These are phyloP conservation scores for Gadopsis bispinosus DNA, from an alignment of 2,797 vertebrate genomes.

Conservation along the genomic window DNA sequence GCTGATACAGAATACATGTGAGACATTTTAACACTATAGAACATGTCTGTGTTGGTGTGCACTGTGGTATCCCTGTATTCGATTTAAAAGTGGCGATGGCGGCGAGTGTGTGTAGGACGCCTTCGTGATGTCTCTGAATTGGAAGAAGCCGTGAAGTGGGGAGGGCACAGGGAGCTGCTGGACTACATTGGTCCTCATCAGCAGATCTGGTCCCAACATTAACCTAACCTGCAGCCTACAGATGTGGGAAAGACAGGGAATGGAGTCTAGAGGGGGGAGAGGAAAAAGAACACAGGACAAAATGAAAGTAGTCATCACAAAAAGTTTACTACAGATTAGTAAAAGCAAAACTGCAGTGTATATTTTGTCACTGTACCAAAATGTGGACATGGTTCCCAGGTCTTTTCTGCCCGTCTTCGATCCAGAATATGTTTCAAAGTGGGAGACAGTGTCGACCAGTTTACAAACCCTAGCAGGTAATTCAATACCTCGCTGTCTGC, in stretches of 20 bases:
- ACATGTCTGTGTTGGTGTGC: slow-evolving; percentile 59
- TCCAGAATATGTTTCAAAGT: slow-evolving; percentile 71
- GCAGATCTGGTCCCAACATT: slow-evolving; percentile 66
- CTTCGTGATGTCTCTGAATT: slow-evolving; percentile 73
- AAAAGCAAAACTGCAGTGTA: neutral
- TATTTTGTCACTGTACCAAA: slow-evolving; percentile 68
- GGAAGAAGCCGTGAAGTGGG: slow-evolving; percentile 74
- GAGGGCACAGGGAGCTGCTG: slow-evolving; percentile 77
- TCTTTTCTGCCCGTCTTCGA: slow-evolving; percentile 60
- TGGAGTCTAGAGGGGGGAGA: slow-evolving; percentile 59
- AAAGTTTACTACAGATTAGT: neutral
- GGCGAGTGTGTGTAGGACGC: neutral
- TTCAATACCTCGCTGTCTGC: slow-evolving; percentile 74
- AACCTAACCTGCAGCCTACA: slow-evolving; percentile 78
- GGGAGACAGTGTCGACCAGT: slow-evolving; percentile 77
- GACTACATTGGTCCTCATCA: slow-evolving; percentile 72
- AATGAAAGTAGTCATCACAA: neutral
- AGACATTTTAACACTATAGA: slow-evolving; percentile 18
- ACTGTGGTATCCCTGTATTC: neutral
- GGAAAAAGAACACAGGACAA: neutral
- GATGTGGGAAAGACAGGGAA: slow-evolving; percentile 78
- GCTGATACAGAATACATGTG: neutral
- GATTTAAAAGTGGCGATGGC: neutral
- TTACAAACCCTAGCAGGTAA: slow-evolving; percentile 82
- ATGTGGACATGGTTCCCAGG: slow-evolving; percentile 70